Percentiles rank a stretch among this genome's conserved stretches.
These are phyloP conservation scores for Glyptemys insculpta DNA, from an alignment of 2,797 vertebrate genomes.

Conservation along the genomic window DNA sequence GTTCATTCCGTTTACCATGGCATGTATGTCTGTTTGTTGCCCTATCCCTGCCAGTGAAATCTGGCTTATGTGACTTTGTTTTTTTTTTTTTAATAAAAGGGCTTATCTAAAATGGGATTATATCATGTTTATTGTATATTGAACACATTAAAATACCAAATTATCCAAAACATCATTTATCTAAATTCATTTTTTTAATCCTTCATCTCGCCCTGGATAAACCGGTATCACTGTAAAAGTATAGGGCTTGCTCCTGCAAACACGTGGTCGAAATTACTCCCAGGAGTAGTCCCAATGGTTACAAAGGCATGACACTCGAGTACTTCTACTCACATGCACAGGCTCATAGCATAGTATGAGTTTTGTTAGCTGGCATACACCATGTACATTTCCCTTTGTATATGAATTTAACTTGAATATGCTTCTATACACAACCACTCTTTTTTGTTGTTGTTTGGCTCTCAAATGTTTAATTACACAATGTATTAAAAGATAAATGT, in stretches of 20 bases:
- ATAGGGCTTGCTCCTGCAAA: background rate
- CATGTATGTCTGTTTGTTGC: background rate
- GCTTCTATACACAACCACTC: background rate
- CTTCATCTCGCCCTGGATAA: background rate
- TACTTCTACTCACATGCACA: background rate
- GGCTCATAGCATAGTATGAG: background rate
- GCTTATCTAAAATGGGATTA: background rate
- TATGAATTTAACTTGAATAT: background rate
- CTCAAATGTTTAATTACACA: conserved; percentile 62
- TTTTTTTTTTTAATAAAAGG: background rate
- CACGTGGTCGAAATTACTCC: fast-evolving
- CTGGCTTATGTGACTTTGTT: background rate
- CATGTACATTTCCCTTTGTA: background rate
- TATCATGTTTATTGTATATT: background rate
- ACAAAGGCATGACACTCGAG: background rate
- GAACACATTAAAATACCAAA: background rate
- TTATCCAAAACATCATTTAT: background rate
- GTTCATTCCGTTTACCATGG: background rate
- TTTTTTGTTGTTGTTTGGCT: conserved; percentile 53
- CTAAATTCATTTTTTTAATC: background rate
- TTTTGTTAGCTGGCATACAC: background rate
- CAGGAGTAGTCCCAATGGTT: background rate
- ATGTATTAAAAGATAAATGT: conserved; percentile 44
- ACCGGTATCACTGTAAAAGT: background rate
- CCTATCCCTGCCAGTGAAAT: background rate